These are phyloP conservation scores for Andrena chrysosceles DNA, from an alignment of 2,888 invertebrate species.

Conservation along the genomic window DNA sequence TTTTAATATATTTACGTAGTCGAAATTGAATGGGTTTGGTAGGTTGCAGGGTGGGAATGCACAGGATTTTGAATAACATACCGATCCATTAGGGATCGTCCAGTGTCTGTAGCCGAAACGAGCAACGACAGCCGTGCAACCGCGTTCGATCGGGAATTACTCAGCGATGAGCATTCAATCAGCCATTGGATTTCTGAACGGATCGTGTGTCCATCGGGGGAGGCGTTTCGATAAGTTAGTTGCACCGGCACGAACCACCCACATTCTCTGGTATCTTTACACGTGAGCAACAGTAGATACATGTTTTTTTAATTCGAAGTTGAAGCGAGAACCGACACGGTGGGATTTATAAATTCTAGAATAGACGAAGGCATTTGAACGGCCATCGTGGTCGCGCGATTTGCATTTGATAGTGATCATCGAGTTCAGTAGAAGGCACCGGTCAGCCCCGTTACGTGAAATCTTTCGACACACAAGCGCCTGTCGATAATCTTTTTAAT, in stretches of 20 bases:
- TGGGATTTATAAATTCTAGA: neutral
- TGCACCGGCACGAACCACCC: neutral
- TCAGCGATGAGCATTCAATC: constrained; percentile 23
- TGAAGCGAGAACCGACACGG: neutral
- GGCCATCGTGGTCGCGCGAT: constrained; percentile 14
- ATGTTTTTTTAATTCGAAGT: neutral
- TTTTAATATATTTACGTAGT: constrained; percentile 46
- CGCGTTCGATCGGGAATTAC: neutral
- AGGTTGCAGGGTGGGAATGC: constrained; percentile 17
- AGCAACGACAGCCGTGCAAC: constrained; percentile 27
- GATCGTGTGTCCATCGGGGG: neutral
- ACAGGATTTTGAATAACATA: constrained; percentile 5
- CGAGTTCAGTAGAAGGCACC: constrained; percentile 5
- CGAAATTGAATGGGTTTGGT: constrained; percentile 32
- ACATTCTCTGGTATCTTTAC: neutral
- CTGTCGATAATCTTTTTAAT: constrained; percentile 38
- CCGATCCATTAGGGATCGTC: constrained; percentile 22
- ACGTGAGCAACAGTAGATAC: neutral
- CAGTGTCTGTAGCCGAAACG: constrained; percentile 50
- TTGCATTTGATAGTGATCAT: neutral
- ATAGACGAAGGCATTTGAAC: neutral
- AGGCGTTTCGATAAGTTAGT: neutral
- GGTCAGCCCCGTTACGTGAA: constrained; percentile 40
- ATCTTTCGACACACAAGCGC: constrained; percentile 27
- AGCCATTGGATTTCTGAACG: neutral